A percentile compares a stretch with the other conserved stretches of the same genome.
Evolutionary conservation across 2,888 invertebrate genomes (phyloP).

Genomic region (Phanerotoma sp.): DNA sequence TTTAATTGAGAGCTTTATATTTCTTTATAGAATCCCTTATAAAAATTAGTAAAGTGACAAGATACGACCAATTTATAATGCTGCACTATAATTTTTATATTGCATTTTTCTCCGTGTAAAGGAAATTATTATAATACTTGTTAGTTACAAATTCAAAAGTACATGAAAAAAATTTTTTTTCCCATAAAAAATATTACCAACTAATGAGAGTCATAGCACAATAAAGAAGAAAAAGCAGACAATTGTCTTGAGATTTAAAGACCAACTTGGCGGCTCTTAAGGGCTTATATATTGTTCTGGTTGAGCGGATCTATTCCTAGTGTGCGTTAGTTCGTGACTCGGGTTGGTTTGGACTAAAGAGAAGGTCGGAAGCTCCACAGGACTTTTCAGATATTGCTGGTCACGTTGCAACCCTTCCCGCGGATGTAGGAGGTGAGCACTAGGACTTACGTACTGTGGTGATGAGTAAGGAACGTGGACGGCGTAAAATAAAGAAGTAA

Average conservation of each 20-base stretch:
- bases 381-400: constrained; percentile 4
- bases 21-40: too few relatives aligned
- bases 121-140: too few relatives aligned
- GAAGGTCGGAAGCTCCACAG: constrained; percentile 28
- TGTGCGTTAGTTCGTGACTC: constrained; percentile 52
- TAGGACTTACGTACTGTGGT: constrained; percentile 12
- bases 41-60: too few relatives aligned
- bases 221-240: constrained; percentile 9
- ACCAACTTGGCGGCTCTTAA: neutral
- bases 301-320: constrained; percentile 42
- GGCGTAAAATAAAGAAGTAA: constrained; percentile 6
- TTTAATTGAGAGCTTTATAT: too few relatives aligned
- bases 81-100: too few relatives aligned
- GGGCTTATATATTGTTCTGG: constrained; percentile 7
- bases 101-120: too few relatives aligned
- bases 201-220: neutral
- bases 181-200: too few relatives aligned
- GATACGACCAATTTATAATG: too few relatives aligned
- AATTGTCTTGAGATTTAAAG: constrained; percentile 12
- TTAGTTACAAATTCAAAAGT: too few relatives aligned
- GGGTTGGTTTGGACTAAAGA: constrained; percentile 23
- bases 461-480: constrained; percentile 18
- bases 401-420: constrained; percentile 38
- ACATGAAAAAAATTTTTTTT: too few relatives aligned
- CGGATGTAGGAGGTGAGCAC: constrained; percentile 34